Evolutionary conservation across 2,797 vertebrate species (phyloP), one percentile per base, ranked within the genome.

Genomic region (Sebastes paucispinis): DNA sequence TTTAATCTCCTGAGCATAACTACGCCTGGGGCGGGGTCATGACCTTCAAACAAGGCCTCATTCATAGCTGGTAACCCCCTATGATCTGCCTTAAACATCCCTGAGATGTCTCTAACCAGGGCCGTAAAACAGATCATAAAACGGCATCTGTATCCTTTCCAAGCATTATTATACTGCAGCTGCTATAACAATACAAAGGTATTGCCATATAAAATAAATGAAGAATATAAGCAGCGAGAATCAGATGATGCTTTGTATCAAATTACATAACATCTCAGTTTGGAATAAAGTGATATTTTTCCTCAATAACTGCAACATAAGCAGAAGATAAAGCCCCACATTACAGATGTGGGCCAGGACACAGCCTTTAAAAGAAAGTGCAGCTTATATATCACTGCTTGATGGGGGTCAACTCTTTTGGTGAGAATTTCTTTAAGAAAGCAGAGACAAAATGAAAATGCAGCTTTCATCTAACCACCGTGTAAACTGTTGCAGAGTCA

Each of bases 311-410:
- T n/a, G 52, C 25, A 58, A 24, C 25, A 55, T 10, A 52, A 55
- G 0, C 65, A 18, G 43, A 66, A 32, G 24, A 74, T 80, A 39
- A 54, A 72, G 8, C 20, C 34, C 25, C 25, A 25, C 3, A 34
- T 34, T 34, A 34, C 10, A 0, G 1, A 39, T 43, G 39, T 6
- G 39, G 39, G 14, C 39, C 14, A 16, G 39, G 39, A 43, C 39
- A 43, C 39, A 43, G 73, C 39, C 63, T 83, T 34, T 77, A 27
- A 77, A 63, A 60, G 55, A 73, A 58, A 63, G 22, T 20, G 62
- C 2, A 57, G 60, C 74, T 69, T 18, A 12, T 77, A 2, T 50
- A 72, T 69, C 62, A 0, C 59, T 13, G 43, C 31, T 80, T 73
- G 62, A 55, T 10, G 14, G 3, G 27, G 27, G 39, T 43, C 39